A percentile compares a stretch with the other conserved stretches of the same genome.
phyloP scores from a whole-genome alignment of 2,797 vertebrate genomes.

The Psittacula echo region DNA sequence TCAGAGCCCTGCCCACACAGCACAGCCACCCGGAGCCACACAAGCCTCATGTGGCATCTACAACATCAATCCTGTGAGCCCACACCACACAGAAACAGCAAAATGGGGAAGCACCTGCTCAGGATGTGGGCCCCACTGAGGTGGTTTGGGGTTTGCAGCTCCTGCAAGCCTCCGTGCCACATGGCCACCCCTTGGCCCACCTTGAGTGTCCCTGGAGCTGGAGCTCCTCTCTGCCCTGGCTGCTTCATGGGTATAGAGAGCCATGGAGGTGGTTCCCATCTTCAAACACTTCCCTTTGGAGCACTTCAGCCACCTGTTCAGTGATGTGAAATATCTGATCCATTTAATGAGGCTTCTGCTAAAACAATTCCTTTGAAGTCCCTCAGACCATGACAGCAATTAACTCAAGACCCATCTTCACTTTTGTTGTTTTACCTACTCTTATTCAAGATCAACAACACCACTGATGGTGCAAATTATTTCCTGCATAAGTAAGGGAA shows the following conservation, averaged over 20 bases:
- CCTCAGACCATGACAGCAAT: conserved; percentile 51
- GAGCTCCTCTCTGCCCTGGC: background rate
- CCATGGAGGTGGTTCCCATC: background rate
- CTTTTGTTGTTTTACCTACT: conserved; percentile 33
- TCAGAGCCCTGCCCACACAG: background rate
- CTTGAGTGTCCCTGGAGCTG: background rate
- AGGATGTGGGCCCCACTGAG: too few relatives aligned
- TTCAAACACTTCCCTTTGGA: background rate
- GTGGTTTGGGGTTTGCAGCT: background rate
- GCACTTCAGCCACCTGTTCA: background rate
- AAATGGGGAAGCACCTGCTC: background rate
- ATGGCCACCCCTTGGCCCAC: background rate
- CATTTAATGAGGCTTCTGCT: conserved; percentile 6
- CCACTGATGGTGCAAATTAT: conserved; percentile 35
- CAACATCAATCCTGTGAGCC: fast-evolving
- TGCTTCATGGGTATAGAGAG: fast-evolving
- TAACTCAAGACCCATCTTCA: conserved; percentile 46
- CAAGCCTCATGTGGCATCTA: background rate
- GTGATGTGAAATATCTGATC: background rate
- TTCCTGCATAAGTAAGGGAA: background rate
- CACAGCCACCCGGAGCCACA: fast-evolving
- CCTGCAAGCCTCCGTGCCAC: background rate
- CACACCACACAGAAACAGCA: background rate
- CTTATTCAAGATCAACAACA: conserved; percentile 21
- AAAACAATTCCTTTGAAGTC: conserved; percentile 57